These are phyloP conservation scores for Ischnus inquisitorius DNA, from an alignment of 2,888 invertebrate species.

Conservation along the genomic window DNA sequence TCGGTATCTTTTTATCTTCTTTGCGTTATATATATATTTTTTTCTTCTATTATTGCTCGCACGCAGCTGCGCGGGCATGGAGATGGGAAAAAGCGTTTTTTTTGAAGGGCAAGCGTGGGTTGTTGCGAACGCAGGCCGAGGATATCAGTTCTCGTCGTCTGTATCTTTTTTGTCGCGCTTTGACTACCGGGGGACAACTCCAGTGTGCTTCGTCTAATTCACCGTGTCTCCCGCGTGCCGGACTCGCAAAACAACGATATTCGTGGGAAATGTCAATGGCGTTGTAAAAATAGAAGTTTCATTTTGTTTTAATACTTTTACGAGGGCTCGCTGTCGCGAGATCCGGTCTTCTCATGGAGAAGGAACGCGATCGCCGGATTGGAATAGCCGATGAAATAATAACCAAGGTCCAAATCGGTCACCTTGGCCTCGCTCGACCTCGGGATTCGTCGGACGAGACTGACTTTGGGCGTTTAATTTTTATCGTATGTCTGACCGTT, in stretches of 20 bases:
- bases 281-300: conserved; percentile 63
- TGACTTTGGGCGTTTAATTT: conserved; percentile 46
- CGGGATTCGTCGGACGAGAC: conserved; percentile 62
- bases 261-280: conserved; percentile 58
- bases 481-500: conserved; percentile 1
- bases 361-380: conserved; percentile 15
- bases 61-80: conserved; percentile 70
- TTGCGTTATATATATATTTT: conserved; percentile 25
- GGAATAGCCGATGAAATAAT: conserved; percentile 43
- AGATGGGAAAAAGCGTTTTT: conserved; percentile 57
- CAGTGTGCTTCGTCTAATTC: neutral
- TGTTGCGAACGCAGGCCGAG: conserved; percentile 50
- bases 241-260: conserved; percentile 38
- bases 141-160: conserved; percentile 22
- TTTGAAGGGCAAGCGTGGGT: conserved; percentile 78
- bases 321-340: neutral
- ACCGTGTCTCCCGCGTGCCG: neutral
- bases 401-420: conserved; percentile 59
- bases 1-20: conserved; percentile 36
- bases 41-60: conserved; percentile 75
- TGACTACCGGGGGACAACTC: conserved; percentile 4
- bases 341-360: conserved; percentile 36
- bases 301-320: conserved; percentile 41
- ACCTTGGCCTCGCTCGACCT: conserved; percentile 67
- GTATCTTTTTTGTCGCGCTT: conserved; percentile 41